A percentile compares a stretch with the other conserved stretches of the same genome.
phyloP scores from a whole-genome alignment of 2,888 invertebrate species.

The Limenitis camilla region DNA sequence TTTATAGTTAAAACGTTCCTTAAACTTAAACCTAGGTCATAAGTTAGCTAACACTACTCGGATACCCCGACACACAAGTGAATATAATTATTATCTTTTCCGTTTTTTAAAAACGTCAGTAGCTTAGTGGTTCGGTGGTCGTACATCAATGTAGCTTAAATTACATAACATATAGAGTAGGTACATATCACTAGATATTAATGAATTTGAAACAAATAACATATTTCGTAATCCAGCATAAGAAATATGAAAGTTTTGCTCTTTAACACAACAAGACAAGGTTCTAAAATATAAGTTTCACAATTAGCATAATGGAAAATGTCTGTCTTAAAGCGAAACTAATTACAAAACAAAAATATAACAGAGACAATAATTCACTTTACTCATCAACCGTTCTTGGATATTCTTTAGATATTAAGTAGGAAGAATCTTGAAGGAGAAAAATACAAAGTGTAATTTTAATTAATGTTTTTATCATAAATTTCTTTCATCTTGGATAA shows the following conservation, averaged over 20 bases:
- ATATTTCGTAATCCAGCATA: too few relatives aligned
- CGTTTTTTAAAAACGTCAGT: too few relatives aligned
- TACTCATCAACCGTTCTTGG: neutral
- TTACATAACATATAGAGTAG: too few relatives aligned
- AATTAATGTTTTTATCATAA: constrained; percentile 6
- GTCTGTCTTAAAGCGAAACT: neutral
- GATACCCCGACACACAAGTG: too few relatives aligned
- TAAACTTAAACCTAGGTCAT: too few relatives aligned
- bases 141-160: too few relatives aligned
- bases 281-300: neutral
- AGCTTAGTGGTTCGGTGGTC: too few relatives aligned
- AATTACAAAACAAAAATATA: neutral
- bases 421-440: neutral
- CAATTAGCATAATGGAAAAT: constrained; percentile 1
- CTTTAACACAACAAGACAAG: neutral
- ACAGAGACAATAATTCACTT: neutral
- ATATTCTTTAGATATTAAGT: neutral
- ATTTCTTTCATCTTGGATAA: neutral
- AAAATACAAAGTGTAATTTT: constrained; percentile 1
- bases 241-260: neutral
- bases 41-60: too few relatives aligned
- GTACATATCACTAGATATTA: too few relatives aligned
- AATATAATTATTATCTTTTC: too few relatives aligned
- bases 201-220: too few relatives aligned
- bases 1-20: too few relatives aligned